Evolutionary conservation across 1,140 invertebrate genomes (phyloP).

Genomic region (Drosophila nikananu): DNA sequence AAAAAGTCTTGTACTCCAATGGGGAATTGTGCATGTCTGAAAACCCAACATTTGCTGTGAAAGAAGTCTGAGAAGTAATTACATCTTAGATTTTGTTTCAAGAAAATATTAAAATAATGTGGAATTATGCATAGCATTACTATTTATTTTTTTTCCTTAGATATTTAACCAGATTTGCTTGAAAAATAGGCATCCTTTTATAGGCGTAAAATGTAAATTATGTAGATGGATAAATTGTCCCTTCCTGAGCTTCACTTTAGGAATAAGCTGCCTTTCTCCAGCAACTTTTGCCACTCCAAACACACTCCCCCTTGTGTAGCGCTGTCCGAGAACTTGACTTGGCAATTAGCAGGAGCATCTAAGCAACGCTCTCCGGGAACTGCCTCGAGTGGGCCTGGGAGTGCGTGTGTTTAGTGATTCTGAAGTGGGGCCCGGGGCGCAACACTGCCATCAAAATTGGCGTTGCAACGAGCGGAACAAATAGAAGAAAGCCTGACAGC

Average conservation of each 20-base stretch:
- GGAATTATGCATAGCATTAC: too few relatives aligned
- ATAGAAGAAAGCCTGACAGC: conserved; percentile 48
- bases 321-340: conserved; percentile 35
- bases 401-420: conserved; percentile 41
- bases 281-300: not conserved
- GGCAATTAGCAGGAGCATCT: conserved; percentile 59
- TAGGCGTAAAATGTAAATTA: not conserved
- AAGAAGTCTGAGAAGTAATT: too few relatives aligned
- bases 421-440: conserved; percentile 38
- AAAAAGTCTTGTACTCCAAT: too few relatives aligned
- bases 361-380: conserved; percentile 40
- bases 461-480: conserved; percentile 32
- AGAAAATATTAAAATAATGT: too few relatives aligned
- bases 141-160: too few relatives aligned
- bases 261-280: not conserved
- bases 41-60: too few relatives aligned
- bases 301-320: not conserved
- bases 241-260: not conserved
- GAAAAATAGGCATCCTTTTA: too few relatives aligned
- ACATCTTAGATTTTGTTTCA: too few relatives aligned
- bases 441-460: conserved; percentile 47
- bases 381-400: conserved; percentile 44
- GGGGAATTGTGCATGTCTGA: too few relatives aligned
- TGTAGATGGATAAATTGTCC: not conserved
- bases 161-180: too few relatives aligned